Evolutionary conservation across 2,113 vertebrate genomes (phyloP), one percentile per base, ranked within the genome.

Genomic region (Esox niger): DNA sequence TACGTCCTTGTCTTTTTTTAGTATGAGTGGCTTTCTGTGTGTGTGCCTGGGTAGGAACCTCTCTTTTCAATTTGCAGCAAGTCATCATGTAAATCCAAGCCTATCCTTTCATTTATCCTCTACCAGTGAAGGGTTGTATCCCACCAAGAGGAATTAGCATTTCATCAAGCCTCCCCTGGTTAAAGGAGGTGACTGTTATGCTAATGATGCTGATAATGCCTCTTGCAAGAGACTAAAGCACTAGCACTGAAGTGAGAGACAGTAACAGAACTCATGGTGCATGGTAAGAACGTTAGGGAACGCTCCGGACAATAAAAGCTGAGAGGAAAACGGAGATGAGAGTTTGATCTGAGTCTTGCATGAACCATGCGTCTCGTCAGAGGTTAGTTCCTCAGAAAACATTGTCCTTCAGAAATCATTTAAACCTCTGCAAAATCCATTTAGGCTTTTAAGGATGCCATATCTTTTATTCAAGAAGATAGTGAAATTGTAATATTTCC

Each of bases 21-120:
- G 27, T 21, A 2, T 54, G n/a, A 8, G 23, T 60, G 31, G 26
- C 25, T n/a, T 10, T 26, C 21, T n/a, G 32, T 29, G 69, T 49
- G 47, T 52, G 47, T 52, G 47, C n/a, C 7, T 52, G 47, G 21
- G 47, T 6, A 21, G 21, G 47, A 52, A 21, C 47, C n/a, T 21
- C 4, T 52, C 29, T 43, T 68, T 73, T 69, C 64, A 35, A 61
- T 73, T 68, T 74, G 33, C 49, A 52, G 62, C 56, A 62, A 72
- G 58, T 67, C 61, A 21, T 70, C 26, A 46, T 74, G 64, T 59
- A 61, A 70, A 78, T 49, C 63, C 1, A 17, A 38, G 29, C 6
- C 15, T 21, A 46, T 2, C 38, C 30, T 38, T 58, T 26, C 35
- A 29, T 66, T 43, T 67, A 57, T 32, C 27, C 4, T 66, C 59